phyloP scores from a whole-genome alignment of 2,888 invertebrate genomes.

The Drosophila birchii region DNA sequence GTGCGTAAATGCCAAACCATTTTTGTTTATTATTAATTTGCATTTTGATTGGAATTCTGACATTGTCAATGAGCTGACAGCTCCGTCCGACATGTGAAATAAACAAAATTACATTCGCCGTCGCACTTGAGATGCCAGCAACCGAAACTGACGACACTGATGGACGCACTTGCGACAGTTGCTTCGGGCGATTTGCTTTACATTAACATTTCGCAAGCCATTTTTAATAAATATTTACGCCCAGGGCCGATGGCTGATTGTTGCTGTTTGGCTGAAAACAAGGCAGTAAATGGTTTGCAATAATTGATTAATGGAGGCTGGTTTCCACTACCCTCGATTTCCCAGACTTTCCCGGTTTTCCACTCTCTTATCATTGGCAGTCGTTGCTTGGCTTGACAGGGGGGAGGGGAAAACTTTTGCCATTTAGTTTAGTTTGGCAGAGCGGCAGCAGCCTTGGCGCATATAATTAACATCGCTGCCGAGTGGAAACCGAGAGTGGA shows the following conservation, averaged over 20 bases:
- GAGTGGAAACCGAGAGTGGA: slow-evolving; percentile 40
- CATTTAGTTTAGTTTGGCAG: slow-evolving; percentile 49
- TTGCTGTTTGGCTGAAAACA: slow-evolving; percentile 32
- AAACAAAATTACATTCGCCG: slow-evolving; percentile 60
- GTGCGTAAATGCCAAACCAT: slow-evolving; percentile 58
- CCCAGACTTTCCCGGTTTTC: slow-evolving; percentile 1
- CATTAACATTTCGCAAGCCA: slow-evolving; percentile 49
- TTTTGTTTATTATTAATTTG: slow-evolving; percentile 81
- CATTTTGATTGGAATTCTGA: slow-evolving; percentile 72
- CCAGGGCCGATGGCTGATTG: slow-evolving; percentile 33
- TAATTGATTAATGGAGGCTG: slow-evolving; percentile 74
- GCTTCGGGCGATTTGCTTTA: slow-evolving; percentile 47
- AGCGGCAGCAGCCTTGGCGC: slow-evolving; percentile 48
- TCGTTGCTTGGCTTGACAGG: slow-evolving; percentile 20
- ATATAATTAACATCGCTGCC: slow-evolving; percentile 69
- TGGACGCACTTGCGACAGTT: slow-evolving; percentile 29
- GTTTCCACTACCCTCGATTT: neutral
- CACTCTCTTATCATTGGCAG: slow-evolving; percentile 58
- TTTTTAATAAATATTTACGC: slow-evolving; percentile 60
- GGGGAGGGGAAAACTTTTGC: slow-evolving; percentile 65
- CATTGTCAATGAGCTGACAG: slow-evolving; percentile 65
- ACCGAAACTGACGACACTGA: slow-evolving; percentile 29
- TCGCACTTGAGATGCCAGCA: slow-evolving; percentile 32
- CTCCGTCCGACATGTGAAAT: slow-evolving; percentile 51
- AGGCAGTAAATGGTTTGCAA: slow-evolving; percentile 71